Conservation (phyloP, 2,113 vertebrate genomes). For the Sceloporus undulatus region DNA sequence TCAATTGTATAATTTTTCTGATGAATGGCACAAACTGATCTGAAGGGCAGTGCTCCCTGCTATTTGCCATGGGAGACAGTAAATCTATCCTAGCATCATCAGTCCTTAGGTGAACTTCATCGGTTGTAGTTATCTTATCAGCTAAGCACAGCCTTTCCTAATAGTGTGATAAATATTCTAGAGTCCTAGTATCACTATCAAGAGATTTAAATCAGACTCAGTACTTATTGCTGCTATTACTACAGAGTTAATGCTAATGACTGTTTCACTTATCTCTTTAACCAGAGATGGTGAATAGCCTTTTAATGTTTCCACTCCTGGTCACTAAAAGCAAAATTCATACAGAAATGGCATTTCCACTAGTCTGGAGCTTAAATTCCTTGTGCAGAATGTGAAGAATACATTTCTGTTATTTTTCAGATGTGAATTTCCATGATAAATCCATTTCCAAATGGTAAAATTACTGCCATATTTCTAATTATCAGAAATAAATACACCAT, state of each 20-base stretch:
- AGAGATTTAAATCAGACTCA: slow-evolving; percentile 81
- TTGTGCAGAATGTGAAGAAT: slow-evolving; percentile 57
- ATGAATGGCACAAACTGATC: slow-evolving; percentile 44
- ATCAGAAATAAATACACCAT: not conserved
- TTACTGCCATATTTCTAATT: not conserved
- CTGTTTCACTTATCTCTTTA: slow-evolving; percentile 81
- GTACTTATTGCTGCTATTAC: slow-evolving; percentile 76
- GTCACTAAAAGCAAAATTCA: slow-evolving; percentile 70
- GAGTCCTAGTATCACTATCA: slow-evolving; percentile 72
- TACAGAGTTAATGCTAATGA: slow-evolving; percentile 72
- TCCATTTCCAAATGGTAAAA: slow-evolving; percentile 19
- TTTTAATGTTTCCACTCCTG: slow-evolving; percentile 76
- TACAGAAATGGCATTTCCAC: slow-evolving; percentile 61
- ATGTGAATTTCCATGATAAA: slow-evolving; percentile 14
- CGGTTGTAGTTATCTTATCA: slow-evolving; percentile 81
- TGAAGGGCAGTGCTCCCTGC: slow-evolving; percentile 62
- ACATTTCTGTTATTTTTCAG: slow-evolving; percentile 41
- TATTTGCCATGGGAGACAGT: slow-evolving; percentile 50
- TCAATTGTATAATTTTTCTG: slow-evolving; percentile 69
- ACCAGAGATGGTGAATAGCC: slow-evolving; percentile 71
- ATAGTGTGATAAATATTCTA: slow-evolving; percentile 82
- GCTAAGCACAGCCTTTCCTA: slow-evolving; percentile 78
- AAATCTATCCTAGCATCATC: slow-evolving; percentile 72
- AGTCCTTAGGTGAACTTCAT: slow-evolving; percentile 78
- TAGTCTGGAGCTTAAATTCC: slow-evolving; percentile 49